A percentile compares a stretch with the other conserved stretches of the same genome.
phyloP scores from a whole-genome alignment of 2,113 vertebrate genomes.

The Plectropomus leopardus region DNA sequence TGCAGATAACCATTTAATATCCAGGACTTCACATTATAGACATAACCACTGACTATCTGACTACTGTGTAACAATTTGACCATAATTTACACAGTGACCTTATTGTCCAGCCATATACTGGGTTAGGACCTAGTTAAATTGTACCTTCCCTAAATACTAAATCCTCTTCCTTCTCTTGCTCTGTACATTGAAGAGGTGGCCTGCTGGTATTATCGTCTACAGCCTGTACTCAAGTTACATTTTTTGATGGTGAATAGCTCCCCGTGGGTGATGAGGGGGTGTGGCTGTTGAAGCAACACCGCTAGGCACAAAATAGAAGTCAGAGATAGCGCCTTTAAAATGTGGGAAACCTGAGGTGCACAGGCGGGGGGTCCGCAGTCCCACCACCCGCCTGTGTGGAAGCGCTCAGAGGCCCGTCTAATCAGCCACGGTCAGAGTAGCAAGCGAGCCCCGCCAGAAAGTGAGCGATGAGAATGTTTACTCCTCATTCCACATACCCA shows the following conservation, averaged over 20 bases:
- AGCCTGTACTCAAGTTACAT: neutral
- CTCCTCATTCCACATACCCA: slow-evolving; percentile 64
- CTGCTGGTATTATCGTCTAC: slow-evolving; percentile 13
- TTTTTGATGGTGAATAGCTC: slow-evolving; percentile 30
- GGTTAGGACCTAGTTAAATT: too few species aligned
- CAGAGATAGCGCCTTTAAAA: slow-evolving; percentile 43
- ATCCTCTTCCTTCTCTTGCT: neutral
- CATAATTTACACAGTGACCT: neutral
- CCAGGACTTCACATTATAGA: neutral
- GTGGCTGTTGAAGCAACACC: slow-evolving; percentile 28
- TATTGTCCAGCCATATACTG: too few species aligned
- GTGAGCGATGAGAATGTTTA: slow-evolving; percentile 73
- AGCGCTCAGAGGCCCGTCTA: slow-evolving; percentile 45
- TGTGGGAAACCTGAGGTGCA: slow-evolving; percentile 44
- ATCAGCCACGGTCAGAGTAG: slow-evolving; percentile 50
- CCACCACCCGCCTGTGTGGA: slow-evolving; percentile 26
- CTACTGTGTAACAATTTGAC: neutral
- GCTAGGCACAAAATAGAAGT: slow-evolving; percentile 48
- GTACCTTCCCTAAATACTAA: neutral
- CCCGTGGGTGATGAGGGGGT: slow-evolving; percentile 37
- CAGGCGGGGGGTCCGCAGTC: slow-evolving; percentile 38
- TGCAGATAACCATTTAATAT: neutral
- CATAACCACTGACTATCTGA: neutral
- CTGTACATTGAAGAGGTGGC: neutral
- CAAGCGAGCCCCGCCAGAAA: slow-evolving; percentile 18